phyloP scores from a whole-genome alignment of 2,797 vertebrate genomes.

The Fratercula arctica region DNA sequence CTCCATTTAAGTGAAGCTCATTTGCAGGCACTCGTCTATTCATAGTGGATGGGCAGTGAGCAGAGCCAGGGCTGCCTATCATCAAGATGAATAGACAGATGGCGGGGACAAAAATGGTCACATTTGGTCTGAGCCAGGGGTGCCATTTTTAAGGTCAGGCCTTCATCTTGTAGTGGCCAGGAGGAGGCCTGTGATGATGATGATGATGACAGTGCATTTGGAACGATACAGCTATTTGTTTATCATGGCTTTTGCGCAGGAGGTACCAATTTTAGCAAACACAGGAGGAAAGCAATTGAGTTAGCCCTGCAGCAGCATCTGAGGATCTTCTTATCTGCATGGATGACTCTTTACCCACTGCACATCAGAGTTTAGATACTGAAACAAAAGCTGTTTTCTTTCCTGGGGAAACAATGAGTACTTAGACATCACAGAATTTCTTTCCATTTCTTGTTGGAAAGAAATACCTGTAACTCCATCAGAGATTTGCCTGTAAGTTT shows the following conservation, averaged over 20 bases:
- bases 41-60: neutral
- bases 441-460: neutral
- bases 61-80: conserved; percentile 15
- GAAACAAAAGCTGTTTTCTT: conserved; percentile 2
- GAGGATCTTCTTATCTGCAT: conserved; percentile 55
- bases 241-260: conserved; percentile 44
- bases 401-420: neutral
- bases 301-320: conserved; percentile 42
- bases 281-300: conserved; percentile 54
- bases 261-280: conserved; percentile 54
- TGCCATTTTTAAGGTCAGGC: conserved; percentile 55
- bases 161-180: conserved; percentile 43
- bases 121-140: conserved; percentile 31
- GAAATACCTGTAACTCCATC: neutral
- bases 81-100: conserved; percentile 54
- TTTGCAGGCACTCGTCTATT: conserved; percentile 12
- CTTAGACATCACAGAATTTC: neutral
- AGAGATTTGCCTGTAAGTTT: neutral
- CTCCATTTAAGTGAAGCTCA: neutral
- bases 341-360: conserved; percentile 7
- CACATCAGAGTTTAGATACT: neutral
- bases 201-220: conserved; percentile 45
- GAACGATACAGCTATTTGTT: conserved; percentile 29
- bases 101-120: conserved; percentile 29
- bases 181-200: conserved; percentile 44